Conservation (phyloP, 2,113 vertebrate genomes). For the Micronycteris hirsuta region DNA sequence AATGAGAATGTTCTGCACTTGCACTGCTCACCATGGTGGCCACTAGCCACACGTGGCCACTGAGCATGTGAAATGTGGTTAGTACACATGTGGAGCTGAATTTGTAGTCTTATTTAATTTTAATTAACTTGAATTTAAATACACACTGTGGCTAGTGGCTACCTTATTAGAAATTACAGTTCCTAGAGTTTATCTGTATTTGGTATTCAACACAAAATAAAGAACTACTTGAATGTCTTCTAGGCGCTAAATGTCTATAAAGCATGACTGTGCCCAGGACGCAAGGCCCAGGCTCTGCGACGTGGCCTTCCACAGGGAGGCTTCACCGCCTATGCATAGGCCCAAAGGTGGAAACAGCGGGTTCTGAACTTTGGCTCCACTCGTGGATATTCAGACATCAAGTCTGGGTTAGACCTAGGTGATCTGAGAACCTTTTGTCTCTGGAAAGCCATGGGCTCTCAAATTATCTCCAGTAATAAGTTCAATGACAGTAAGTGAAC, state of each 20-base stretch:
- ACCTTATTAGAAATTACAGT: neutral
- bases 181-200: neutral
- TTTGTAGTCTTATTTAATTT: constrained; percentile 18
- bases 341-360: neutral
- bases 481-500: neutral
- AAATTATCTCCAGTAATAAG: neutral
- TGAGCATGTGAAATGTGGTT: neutral
- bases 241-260: neutral
- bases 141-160: neutral
- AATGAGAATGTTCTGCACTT: neutral
- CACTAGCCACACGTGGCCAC: neutral
- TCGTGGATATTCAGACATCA: neutral
- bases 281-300: neutral
- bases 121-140: constrained; percentile 23
- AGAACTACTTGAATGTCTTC: neutral
- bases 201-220: neutral
- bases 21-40: neutral
- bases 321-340: neutral
- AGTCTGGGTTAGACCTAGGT: neutral
- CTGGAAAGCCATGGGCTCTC: neutral
- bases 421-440: neutral
- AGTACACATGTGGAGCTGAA: neutral
- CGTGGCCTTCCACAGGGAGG: neutral
- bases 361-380: neutral
- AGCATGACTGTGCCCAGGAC: neutral